These are phyloP conservation scores for Trigoniulus corallinus DNA, from an alignment of 1,140 invertebrate genomes.

Conservation along the genomic window DNA sequence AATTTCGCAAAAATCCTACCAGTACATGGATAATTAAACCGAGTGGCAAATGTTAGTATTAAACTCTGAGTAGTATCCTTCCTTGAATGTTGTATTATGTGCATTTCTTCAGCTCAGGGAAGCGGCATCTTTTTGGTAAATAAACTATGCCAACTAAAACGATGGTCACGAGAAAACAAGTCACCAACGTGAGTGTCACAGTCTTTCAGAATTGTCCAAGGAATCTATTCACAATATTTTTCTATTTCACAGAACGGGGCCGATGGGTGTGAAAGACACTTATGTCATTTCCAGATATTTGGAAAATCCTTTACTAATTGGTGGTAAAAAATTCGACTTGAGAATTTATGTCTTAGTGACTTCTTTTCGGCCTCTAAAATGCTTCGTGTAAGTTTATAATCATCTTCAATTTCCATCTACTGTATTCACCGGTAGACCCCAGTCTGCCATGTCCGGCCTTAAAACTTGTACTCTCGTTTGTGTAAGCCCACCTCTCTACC, in stretches of 20 bases:
- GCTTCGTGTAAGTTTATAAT: conserved; percentile 39
- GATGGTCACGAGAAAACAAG: conserved; percentile 29
- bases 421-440: conserved; percentile 25
- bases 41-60: conserved; percentile 68
- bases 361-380: conserved; percentile 64
- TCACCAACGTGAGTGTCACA: conserved; percentile 2
- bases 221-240: not conserved
- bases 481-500: no score
- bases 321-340: conserved; percentile 79
- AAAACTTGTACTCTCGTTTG: no score
- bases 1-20: conserved; percentile 73
- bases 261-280: conserved; percentile 53
- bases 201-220: not conserved
- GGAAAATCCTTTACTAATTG: conserved; percentile 65
- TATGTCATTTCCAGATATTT: conserved; percentile 81
- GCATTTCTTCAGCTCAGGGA: conserved; percentile 25
- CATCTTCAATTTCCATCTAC: conserved; percentile 13
- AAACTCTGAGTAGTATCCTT: not conserved
- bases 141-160: conserved; percentile 34
- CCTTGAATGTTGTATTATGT: conserved; percentile 6
- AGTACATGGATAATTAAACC: conserved; percentile 98
- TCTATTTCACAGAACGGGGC: conserved; percentile 39
- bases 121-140: conserved; percentile 35
- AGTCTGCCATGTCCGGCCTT: no score
- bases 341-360: conserved; percentile 67